phyloP scores from a whole-genome alignment of 2,797 vertebrate genomes.

The Capromys pilorides region DNA sequence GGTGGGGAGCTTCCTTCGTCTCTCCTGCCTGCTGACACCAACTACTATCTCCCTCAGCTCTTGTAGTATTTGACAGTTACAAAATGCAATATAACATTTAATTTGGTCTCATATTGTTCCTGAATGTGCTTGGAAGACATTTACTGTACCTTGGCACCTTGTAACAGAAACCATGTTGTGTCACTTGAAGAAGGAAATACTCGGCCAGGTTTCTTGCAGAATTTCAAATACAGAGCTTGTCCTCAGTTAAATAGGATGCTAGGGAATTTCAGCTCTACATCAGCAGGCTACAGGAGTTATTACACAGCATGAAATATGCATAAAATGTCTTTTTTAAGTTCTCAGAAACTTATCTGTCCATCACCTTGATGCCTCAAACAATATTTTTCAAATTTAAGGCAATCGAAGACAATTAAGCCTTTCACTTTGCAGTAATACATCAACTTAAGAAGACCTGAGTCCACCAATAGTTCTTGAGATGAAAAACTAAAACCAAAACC shows the following conservation, averaged over 20 bases:
- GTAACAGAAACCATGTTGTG: slow-evolving; percentile 9
- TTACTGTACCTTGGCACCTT: slow-evolving; percentile 47
- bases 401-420: neutral
- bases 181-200: slow-evolving; percentile 56
- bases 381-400: neutral
- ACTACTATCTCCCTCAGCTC: neutral
- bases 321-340: slow-evolving; percentile 6
- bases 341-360: neutral
- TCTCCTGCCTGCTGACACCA: neutral
- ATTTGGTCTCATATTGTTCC: slow-evolving; percentile 54
- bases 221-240: neutral
- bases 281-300: slow-evolving; percentile 39
- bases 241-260: slow-evolving; percentile 20
- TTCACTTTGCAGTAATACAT: neutral
- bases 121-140: neutral
- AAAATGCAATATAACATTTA: slow-evolving; percentile 14
- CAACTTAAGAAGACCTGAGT: neutral
- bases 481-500: neutral
- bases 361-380: slow-evolving; percentile 17
- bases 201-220: neutral
- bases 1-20: neutral
- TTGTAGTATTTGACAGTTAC: neutral
- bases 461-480: neutral
- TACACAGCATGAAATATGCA: neutral
- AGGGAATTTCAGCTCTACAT: neutral